These are phyloP conservation scores for Eubasilissa regina DNA, from an alignment of 1,140 invertebrate genomes.

Conservation along the genomic window DNA sequence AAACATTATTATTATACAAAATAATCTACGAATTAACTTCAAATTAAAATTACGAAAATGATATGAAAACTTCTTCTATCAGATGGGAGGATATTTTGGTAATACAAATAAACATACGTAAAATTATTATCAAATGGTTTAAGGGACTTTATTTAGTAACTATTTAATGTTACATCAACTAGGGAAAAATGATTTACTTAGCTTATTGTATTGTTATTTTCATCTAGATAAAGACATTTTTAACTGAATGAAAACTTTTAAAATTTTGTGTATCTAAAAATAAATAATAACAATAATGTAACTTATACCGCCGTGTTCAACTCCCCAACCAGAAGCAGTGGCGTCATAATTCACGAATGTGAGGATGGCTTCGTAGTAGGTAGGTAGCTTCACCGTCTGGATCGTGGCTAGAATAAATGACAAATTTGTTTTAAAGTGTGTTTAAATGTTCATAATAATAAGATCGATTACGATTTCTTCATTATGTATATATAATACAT, in stretches of 20 bases:
- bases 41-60: no score
- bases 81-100: no score
- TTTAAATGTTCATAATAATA: no score
- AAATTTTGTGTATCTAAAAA: neutral
- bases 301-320: constrained; percentile 64
- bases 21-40: no score
- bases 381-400: constrained; percentile 67
- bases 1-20: no score
- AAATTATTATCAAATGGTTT: neutral
- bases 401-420: constrained; percentile 68
- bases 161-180: no score
- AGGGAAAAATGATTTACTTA: no score
- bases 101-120: neutral
- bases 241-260: neutral
- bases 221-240: neutral
- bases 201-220: neutral
- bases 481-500: no score
- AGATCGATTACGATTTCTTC: no score
- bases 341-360: constrained; percentile 66
- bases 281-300: neutral
- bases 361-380: constrained; percentile 63
- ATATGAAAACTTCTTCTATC: no score
- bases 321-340: constrained; percentile 72
- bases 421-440: no score
- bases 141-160: no score